Percentiles rank a stretch among this genome's conserved stretches.
These are phyloP conservation scores for Platysternon megacephalum DNA, from an alignment of 2,113 vertebrate genomes.

Conservation along the genomic window DNA sequence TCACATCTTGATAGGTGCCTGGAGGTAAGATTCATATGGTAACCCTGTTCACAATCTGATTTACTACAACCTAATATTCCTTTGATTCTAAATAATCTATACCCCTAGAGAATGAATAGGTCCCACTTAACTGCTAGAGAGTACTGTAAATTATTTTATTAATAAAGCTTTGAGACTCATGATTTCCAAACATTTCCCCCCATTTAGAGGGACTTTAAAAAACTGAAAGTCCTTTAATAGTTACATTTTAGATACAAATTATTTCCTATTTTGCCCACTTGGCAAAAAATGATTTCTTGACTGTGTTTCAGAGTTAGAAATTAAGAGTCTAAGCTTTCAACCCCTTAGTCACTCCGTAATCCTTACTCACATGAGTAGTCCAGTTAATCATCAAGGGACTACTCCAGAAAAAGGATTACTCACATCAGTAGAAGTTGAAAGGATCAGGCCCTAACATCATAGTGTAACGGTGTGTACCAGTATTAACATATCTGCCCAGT, in stretches of 20 bases:
- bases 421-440: not conserved
- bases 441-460: not conserved
- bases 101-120: not conserved
- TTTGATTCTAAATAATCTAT: not conserved
- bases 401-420: not conserved
- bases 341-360: not conserved
- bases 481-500: not conserved
- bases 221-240: not conserved
- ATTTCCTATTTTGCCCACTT: not conserved
- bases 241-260: not conserved
- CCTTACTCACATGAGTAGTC: not conserved
- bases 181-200: not conserved
- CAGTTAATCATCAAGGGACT: not conserved
- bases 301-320: not conserved
- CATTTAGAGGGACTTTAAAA: not conserved
- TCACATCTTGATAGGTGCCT: not conserved
- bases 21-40: accelerated
- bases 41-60: not conserved
- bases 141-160: not conserved
- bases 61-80: not conserved
- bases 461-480: not conserved
- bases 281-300: not conserved
- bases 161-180: not conserved
- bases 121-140: not conserved
- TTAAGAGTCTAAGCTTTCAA: not conserved